Base-by-base conservation (phyloP, 1,140 invertebrate genomes). In the Drosophila prosaltans region DNA sequence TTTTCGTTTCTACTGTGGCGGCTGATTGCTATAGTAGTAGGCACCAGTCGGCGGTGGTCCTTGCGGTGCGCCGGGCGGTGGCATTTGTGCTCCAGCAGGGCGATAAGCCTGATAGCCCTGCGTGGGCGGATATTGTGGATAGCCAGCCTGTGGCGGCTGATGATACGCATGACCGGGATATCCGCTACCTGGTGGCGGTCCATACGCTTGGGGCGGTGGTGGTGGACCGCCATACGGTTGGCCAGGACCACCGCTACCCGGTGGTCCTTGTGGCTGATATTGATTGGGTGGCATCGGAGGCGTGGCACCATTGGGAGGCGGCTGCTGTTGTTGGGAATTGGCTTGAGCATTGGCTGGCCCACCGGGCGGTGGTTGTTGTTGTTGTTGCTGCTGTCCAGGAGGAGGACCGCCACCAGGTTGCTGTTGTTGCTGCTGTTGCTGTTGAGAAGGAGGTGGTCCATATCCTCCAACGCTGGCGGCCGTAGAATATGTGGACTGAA, bases 11-110 rank as follows among this genome's bases (percentile, higher is more conserved):
- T 59, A 88, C 75, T 92, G 91, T 24, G 89, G 89, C 67, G 91
- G 91, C 59, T 92, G 91, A 60, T 90, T 90, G 39, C 91, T 30
- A 21, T 92, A 91, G 41, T 91, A 92, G 59, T 92, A 92, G 24
- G 92, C 81, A 63, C 92, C 92, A 41, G 86, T 83, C 59, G 93
- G 92, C 11, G 91, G 90, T n/a, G 84, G 90, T 8, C 90, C 91
- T 55, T 92, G 90, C 6, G 89, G 89, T 65, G 89, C 85, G 21
- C 89, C 82, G n/a, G 92, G 85, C 67, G 93, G 91, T 72, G 91
- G 91, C 90, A 91, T 91, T 48, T 91, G 90, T 40, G 89, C 91
- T 0, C 90, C 91, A 6, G 86, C 76, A 3, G 91, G 91, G 51
- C 91, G 70, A 51, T 92, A 91, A 8, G 90, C 84, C 65, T 92